phyloP scores from a whole-genome alignment of 2,888 invertebrate species.

The Conchocele bisecta region DNA sequence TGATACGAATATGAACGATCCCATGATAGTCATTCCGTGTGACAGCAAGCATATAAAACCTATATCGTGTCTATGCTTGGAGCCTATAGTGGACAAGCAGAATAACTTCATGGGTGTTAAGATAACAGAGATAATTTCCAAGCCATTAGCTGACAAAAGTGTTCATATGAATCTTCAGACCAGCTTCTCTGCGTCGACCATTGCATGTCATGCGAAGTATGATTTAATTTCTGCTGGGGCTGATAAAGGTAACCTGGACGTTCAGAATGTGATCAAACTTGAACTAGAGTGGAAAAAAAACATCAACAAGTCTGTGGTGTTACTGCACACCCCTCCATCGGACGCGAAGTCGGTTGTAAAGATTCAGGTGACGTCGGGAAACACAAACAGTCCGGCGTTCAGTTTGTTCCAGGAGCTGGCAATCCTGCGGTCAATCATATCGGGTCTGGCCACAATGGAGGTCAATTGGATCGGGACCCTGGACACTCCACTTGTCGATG shows the following conservation, averaged over 20 bases:
- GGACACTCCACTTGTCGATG: conserved; percentile 55
- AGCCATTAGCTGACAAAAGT: conserved; percentile 38
- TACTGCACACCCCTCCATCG: conserved; percentile 64
- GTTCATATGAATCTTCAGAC: conserved; percentile 29
- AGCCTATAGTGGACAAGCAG: conserved; percentile 32
- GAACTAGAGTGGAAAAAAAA: conserved; percentile 66
- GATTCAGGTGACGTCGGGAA: conserved; percentile 65
- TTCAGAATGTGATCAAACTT: conserved; percentile 59
- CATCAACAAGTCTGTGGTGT: conserved; percentile 23
- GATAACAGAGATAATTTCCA: conserved; percentile 39
- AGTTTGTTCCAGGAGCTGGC: conserved; percentile 62
- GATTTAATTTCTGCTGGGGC: conserved; percentile 44
- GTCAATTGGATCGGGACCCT: conserved; percentile 66
- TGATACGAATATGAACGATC: conserved; percentile 15
- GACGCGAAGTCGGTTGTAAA: conserved; percentile 63
- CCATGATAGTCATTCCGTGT: conserved; percentile 60
- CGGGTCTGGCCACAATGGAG: conserved; percentile 63
- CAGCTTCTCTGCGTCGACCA: conserved; percentile 37
- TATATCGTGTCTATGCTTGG: conserved; percentile 54
- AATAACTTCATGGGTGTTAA: conserved; percentile 57
- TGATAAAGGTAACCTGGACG: conserved; percentile 28
- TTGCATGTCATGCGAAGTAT: conserved; percentile 58
- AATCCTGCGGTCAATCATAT: conserved; percentile 55
- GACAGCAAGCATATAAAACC: conserved; percentile 60
- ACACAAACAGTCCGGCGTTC: conserved; percentile 58